Conservation (phyloP, 2,888 invertebrate genomes). For the Heliothis peltigera region DNA sequence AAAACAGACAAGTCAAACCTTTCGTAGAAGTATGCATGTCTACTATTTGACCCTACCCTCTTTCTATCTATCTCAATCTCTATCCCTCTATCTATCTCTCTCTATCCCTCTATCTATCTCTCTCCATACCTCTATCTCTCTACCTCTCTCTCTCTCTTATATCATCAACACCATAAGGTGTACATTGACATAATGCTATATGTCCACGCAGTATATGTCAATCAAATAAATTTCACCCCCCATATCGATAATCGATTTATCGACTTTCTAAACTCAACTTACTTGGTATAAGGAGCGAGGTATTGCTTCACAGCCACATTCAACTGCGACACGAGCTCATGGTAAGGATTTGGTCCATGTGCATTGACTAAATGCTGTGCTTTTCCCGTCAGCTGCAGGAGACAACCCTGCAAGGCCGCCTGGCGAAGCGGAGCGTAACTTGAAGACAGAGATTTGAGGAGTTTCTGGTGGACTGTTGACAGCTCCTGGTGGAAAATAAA, state of each 20-base stretch:
- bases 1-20: no score
- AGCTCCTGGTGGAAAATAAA: conserved; percentile 71
- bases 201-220: no score
- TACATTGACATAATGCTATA: no score
- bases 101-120: no score
- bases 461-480: conserved; percentile 82
- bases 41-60: no score
- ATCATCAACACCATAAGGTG: no score
- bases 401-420: conserved; percentile 84
- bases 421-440: conserved; percentile 83
- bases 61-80: no score
- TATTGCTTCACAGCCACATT: conserved; percentile 72
- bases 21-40: no score
- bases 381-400: conserved; percentile 75
- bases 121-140: no score
- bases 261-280: conserved; percentile 41
- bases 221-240: no score
- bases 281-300: conserved; percentile 71
- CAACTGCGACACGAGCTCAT: conserved; percentile 75
- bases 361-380: conserved; percentile 53
- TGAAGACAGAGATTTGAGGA: conserved; percentile 80
- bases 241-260: neutral
- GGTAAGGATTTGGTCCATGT: conserved; percentile 66
- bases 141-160: no score
- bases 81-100: no score